These are phyloP conservation scores for Apoderus coryli DNA, from an alignment of 2,888 invertebrate species.

Conservation along the genomic window DNA sequence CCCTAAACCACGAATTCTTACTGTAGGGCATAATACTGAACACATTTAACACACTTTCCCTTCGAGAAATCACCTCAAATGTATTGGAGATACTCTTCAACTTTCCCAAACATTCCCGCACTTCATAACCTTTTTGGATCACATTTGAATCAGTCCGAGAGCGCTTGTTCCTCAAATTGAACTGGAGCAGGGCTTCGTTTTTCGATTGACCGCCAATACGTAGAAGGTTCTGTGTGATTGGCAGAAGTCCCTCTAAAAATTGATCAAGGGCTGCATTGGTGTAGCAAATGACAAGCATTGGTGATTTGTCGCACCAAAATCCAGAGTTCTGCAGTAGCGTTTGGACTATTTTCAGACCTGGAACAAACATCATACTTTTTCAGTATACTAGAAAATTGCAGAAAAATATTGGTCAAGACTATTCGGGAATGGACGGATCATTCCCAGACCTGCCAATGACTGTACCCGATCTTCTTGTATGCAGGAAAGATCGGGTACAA, in stretches of 20 bases:
- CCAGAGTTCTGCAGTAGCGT: slow-evolving; percentile 10
- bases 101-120: neutral
- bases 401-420: no score
- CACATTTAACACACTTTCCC: neutral
- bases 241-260: slow-evolving; percentile 56
- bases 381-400: no score
- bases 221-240: slow-evolving; percentile 43
- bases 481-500: no score
- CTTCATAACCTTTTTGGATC: neutral
- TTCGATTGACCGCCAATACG: slow-evolving; percentile 58
- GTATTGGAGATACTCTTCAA: neutral
- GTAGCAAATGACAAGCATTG: slow-evolving; percentile 65
- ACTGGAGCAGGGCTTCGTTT: slow-evolving; percentile 38
- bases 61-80: neutral
- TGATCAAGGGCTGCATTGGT: slow-evolving; percentile 83
- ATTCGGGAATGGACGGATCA: no score
- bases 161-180: slow-evolving; percentile 26
- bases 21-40: no score
- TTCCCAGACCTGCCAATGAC: no score
- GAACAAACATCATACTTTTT: no score
- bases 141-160: neutral
- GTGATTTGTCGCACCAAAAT: slow-evolving; percentile 33
- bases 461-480: no score
- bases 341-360: slow-evolving; percentile 14
- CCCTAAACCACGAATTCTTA: slow-evolving; percentile 32